A percentile compares a stretch with the other conserved stretches of the same genome.
Conservation (phyloP, 2,113 vertebrate species). For the Solea solea region DNA sequence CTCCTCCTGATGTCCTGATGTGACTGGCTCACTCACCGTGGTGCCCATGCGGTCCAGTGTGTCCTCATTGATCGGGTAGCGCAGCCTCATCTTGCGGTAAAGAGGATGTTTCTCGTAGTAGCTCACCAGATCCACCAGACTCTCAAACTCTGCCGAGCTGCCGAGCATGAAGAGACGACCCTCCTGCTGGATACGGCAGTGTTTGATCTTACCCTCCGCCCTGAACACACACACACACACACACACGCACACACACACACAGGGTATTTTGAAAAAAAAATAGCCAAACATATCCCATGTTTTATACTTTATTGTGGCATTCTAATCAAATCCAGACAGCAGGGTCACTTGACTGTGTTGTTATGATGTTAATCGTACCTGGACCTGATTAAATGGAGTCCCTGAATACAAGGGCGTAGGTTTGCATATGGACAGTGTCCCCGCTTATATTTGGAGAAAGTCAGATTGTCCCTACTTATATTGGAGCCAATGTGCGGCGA, state of each 20-base stretch:
- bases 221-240: slow-evolving; percentile 53
- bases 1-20: neutral
- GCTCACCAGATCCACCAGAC: slow-evolving; percentile 87
- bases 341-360: too few relatives aligned
- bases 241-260: neutral
- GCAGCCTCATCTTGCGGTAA: slow-evolving; percentile 90
- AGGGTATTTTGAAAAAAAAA: too few relatives aligned
- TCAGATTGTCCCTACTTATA: too few relatives aligned
- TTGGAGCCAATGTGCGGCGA: too few relatives aligned
- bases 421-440: too few relatives aligned
- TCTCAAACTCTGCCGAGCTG: slow-evolving; percentile 88
- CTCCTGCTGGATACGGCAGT: slow-evolving; percentile 90
- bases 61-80: slow-evolving; percentile 91
- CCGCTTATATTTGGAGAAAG: too few relatives aligned
- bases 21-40: slow-evolving; percentile 71
- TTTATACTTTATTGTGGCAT: too few relatives aligned
- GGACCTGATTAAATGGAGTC: too few relatives aligned
- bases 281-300: too few relatives aligned
- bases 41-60: slow-evolving; percentile 90
- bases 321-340: too few relatives aligned
- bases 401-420: too few relatives aligned
- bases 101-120: slow-evolving; percentile 89
- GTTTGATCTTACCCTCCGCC: slow-evolving; percentile 90
- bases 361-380: too few relatives aligned
- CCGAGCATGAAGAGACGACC: slow-evolving; percentile 89